Percentiles rank a stretch among this genome's conserved stretches.
phyloP scores from a whole-genome alignment of 1,140 invertebrate species.

The Portunus trituberculatus region DNA sequence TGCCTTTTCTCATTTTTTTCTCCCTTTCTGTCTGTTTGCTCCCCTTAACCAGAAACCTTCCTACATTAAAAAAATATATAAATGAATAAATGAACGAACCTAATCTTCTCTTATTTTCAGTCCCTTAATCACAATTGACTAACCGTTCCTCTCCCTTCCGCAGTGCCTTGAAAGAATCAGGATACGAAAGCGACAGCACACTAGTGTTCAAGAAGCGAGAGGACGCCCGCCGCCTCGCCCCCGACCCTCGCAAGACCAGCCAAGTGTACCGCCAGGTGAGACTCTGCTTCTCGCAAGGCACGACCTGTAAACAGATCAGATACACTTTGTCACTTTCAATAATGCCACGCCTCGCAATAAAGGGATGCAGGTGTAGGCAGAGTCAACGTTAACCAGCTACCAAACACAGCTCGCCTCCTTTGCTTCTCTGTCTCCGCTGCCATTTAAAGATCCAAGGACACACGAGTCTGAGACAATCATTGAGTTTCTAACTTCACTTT shows the following conservation, averaged over 20 bases:
- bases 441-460: constrained; percentile 1
- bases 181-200: constrained; percentile 94
- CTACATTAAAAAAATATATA: no score
- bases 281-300: neutral
- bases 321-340: neutral
- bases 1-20: neutral
- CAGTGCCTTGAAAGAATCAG: constrained; percentile 92
- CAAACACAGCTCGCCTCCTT: neutral
- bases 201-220: constrained; percentile 80
- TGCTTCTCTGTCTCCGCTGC: neutral
- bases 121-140: neutral
- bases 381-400: neutral
- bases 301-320: neutral
- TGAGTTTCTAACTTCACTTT: neutral
- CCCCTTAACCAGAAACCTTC: no score
- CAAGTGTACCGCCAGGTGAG: constrained; percentile 72
- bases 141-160: constrained; percentile 52
- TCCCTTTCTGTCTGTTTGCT: neutral
- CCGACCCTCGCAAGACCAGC: constrained; percentile 73
- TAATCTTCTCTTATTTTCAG: no score
- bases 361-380: neutral
- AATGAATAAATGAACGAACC: no score
- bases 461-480: neutral
- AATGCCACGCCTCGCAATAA: neutral
- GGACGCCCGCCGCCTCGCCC: constrained; percentile 67